These are phyloP conservation scores for Polymixis flavicincta DNA, from an alignment of 2,888 invertebrate species.

Conservation along the genomic window DNA sequence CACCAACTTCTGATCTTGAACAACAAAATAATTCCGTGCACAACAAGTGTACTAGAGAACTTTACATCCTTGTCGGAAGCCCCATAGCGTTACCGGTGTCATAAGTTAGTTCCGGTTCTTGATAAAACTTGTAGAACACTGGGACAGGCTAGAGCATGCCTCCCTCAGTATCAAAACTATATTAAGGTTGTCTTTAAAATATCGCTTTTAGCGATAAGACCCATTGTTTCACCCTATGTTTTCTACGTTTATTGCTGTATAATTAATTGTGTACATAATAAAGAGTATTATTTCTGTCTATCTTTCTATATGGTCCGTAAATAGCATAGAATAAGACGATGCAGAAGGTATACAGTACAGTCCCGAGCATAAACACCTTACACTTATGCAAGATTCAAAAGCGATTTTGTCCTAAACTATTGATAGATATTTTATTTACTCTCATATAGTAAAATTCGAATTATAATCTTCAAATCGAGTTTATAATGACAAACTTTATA, in stretches of 20 bases:
- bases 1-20: slow-evolving; percentile 6
- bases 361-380: neutral
- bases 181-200: no score
- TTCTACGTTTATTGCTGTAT: no score
- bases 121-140: slow-evolving; percentile 48
- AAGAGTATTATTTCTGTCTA: no score
- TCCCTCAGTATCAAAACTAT: slow-evolving; percentile 16
- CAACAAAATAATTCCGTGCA: slow-evolving; percentile 16
- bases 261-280: no score
- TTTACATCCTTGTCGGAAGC: slow-evolving; percentile 35
- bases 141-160: neutral
- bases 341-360: neutral
- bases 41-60: neutral
- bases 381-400: neutral
- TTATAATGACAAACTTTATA: no score
- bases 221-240: no score
- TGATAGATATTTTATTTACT: neutral
- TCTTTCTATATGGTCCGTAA: slow-evolving; percentile 6
- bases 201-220: no score
- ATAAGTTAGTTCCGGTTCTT: slow-evolving; percentile 43
- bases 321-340: neutral
- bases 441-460: no score
- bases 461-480: no score
- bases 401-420: neutral
- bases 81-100: slow-evolving; percentile 29